Percentiles rank a stretch among this genome's conserved stretches.
Evolutionary conservation across 2,888 invertebrate genomes (phyloP).

Genomic region (Clivina fossor): DNA sequence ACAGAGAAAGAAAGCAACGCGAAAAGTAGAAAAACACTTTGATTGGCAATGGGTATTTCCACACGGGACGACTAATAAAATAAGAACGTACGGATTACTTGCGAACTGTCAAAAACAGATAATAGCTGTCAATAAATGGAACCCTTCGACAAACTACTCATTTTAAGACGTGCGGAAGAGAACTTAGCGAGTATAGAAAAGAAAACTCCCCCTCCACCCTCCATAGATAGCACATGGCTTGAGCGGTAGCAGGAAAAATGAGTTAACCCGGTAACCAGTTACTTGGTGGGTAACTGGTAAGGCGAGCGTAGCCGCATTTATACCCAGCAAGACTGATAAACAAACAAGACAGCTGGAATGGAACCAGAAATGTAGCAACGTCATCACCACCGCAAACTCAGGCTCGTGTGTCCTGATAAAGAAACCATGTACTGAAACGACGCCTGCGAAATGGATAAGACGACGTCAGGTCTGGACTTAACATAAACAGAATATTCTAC

Average conservation of each 20-base stretch:
- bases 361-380: slow-evolving; percentile 5
- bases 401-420: slow-evolving; percentile 11
- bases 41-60: too few species aligned
- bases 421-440: slow-evolving; percentile 28
- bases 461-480: not conserved
- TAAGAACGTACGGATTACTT: slow-evolving; percentile 13
- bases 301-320: slow-evolving; percentile 12
- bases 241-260: slow-evolving; percentile 1
- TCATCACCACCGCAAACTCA: not conserved
- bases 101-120: slow-evolving; percentile 25
- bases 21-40: slow-evolving; percentile 14
- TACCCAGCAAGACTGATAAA: slow-evolving; percentile 23
- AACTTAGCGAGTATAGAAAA: too few species aligned
- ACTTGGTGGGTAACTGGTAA: not conserved
- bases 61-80: slow-evolving; percentile 17
- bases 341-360: slow-evolving; percentile 12
- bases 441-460: slow-evolving; percentile 14
- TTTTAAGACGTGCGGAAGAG: not conserved
- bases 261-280: slow-evolving; percentile 9
- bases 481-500: too few species aligned
- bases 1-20: slow-evolving; percentile 15
- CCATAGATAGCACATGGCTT: not conserved
- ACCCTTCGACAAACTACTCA: not conserved
- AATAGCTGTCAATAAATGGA: slow-evolving; percentile 22
- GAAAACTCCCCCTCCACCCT: too few species aligned